Percentiles rank a stretch among this genome's conserved stretches.
phyloP scores from a whole-genome alignment of 1,140 invertebrate genomes.

The Drosophila chauvacae region DNA sequence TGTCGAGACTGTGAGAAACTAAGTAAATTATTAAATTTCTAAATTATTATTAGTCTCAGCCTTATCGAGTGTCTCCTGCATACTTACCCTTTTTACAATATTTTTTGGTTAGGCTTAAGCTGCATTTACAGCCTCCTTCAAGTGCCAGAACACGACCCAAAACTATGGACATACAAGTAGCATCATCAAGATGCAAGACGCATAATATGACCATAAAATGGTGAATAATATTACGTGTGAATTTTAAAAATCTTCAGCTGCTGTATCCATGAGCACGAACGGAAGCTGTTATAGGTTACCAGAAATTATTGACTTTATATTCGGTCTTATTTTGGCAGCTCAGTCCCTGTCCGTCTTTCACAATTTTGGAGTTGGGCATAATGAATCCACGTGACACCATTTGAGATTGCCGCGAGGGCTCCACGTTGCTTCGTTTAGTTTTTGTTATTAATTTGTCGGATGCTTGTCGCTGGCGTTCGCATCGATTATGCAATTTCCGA shows the following conservation, averaged over 20 bases:
- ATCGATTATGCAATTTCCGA: conserved; percentile 60
- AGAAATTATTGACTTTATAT: conserved; percentile 21
- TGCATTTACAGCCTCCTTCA: too few relatives aligned
- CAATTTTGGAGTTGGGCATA: conserved; percentile 43
- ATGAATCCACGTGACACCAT: conserved; percentile 67
- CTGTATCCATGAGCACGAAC: conserved; percentile 1
- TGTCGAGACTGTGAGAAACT: too few relatives aligned
- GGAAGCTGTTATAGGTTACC: conserved; percentile 27
- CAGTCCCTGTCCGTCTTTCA: conserved; percentile 12
- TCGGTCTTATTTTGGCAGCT: conserved; percentile 29
- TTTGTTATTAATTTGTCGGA: conserved; percentile 41
- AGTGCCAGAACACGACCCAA: too few relatives aligned
- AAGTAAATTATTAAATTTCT: too few relatives aligned
- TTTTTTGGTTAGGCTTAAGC: too few relatives aligned
- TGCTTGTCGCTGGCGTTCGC: conserved; percentile 30
- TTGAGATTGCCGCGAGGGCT: conserved; percentile 41
- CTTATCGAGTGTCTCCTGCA: too few relatives aligned
- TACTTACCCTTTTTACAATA: too few relatives aligned
- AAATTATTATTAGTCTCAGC: too few relatives aligned
- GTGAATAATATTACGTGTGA: conserved; percentile 5
- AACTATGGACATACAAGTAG: too few relatives aligned
- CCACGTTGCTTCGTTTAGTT: conserved; percentile 56
- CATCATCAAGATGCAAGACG: too few relatives aligned
- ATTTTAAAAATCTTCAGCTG: neutral
- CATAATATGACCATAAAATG: neutral